Base-by-base conservation (phyloP, 1,140 invertebrate species). In the Hylyphantes graminicola region DNA sequence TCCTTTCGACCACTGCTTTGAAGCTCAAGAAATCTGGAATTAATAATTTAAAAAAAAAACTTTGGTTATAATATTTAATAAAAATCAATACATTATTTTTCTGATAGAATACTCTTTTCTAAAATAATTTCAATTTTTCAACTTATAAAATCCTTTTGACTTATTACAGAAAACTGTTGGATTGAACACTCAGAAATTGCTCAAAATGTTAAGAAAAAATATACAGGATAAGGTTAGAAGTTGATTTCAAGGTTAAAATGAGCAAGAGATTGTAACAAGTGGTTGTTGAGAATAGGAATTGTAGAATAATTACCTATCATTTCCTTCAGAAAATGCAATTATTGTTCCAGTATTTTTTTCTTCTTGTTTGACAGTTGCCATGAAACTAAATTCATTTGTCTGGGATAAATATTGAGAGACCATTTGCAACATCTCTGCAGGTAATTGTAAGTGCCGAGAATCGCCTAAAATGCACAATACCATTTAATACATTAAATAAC, bases 1-100 rank as follows among this genome's bases (percentile, higher is more conserved):
- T 96, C 93, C 87, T 94, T 94, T 21, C 95, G 92, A 78, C 95
- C 95, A 90, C 95, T 96, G 88, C 95, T 96, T 91, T 97, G 95
- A 88, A 96, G 91, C 92, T 97, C 96, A 91, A 96, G 91, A 91
- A 95, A 96, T 91, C 95, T 95, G 90, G 68, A 89, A 88, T 81
- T 84, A 85, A 68, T 68, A 35, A 35, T 35, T 86, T 9, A 3
- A 12, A 0, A 67, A 67, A 67, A 19, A 21, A 67, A 2, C 15
- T 61, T 7, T 61, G 17, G 7, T 59, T 59, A 59, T 59, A 3
- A 61, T 61, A 61, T 11, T 35, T 35, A 35, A 35, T 35, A 35
- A 35, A 2, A 35, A 35, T 5, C 5, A 35, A 35, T 35, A 35
- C 35, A 35, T 35, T 35, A n/a, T 35, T 35, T 35, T 35, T 35